Evolutionary conservation across 2,888 invertebrate species (phyloP).

Genomic region (Yponomeuta malinellus): DNA sequence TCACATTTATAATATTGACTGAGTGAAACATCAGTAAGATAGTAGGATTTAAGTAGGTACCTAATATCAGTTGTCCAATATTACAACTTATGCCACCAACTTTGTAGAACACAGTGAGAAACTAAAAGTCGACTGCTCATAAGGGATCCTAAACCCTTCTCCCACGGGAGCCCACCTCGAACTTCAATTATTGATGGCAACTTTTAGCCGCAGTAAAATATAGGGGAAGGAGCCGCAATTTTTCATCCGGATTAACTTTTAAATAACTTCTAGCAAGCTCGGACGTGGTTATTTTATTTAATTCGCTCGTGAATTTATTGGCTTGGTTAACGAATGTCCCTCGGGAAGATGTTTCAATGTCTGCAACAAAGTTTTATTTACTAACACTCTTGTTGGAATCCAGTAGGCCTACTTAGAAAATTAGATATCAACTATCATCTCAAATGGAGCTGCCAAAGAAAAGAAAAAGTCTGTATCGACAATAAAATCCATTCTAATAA

Average conservation of each 20-base stretch:
- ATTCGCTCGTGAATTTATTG: conserved; percentile 14
- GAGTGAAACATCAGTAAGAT: too few relatives aligned
- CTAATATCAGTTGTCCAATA: not conserved
- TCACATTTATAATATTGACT: too few relatives aligned
- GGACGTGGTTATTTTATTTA: conserved; percentile 18
- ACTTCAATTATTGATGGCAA: conserved; percentile 74
- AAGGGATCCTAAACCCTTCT: conserved; percentile 49
- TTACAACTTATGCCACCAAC: conserved; percentile 15
- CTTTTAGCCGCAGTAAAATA: conserved; percentile 70
- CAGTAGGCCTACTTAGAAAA: not conserved
- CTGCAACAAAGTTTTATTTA: not conserved
- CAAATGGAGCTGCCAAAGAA: too few relatives aligned
- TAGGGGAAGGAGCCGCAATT: conserved; percentile 55
- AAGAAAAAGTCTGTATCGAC: too few relatives aligned
- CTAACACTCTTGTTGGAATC: not conserved
- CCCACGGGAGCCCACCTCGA: conserved; percentile 46
- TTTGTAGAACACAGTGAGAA: conserved; percentile 17
- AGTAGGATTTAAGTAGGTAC: not conserved
- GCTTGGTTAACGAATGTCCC: not conserved
- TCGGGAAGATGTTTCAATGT: not conserved
- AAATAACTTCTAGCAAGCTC: conserved; percentile 38
- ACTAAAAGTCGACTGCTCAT: conserved; percentile 24
- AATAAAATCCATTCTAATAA: too few relatives aligned
- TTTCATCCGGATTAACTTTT: conserved; percentile 59
- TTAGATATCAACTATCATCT: not conserved